A percentile compares a stretch with the other conserved stretches of the same genome.
phyloP scores from a whole-genome alignment of 1,140 invertebrate genomes.

The Drosophila pallidifrons region DNA sequence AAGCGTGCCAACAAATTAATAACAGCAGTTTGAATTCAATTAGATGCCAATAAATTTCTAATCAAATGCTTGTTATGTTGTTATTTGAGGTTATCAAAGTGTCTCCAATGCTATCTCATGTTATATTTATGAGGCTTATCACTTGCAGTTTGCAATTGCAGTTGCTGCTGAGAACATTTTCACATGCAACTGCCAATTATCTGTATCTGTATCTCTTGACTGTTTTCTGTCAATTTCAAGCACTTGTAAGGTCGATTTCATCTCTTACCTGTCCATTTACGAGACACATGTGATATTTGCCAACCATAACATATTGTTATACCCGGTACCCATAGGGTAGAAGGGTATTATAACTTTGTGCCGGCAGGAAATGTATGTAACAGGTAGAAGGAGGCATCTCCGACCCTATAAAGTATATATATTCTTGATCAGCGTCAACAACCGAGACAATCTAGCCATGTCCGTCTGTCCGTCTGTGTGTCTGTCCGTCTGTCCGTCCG shows the following conservation, averaged over 20 bases:
- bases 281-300: slow-evolving; percentile 57
- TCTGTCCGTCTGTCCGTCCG: no score
- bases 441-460: no score
- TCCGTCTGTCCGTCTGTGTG: no score
- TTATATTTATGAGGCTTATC: slow-evolving; percentile 6
- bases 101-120: background rate
- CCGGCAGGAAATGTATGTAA: no score
- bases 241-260: slow-evolving; percentile 41
- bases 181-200: slow-evolving; percentile 52
- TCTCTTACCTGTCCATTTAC: slow-evolving; percentile 15
- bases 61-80: slow-evolving; percentile 44
- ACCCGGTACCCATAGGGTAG: no score
- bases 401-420: no score
- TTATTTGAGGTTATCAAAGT: slow-evolving; percentile 16
- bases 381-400: no score
- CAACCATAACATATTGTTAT: slow-evolving; percentile 49
- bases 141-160: slow-evolving; percentile 2
- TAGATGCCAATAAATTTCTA: slow-evolving; percentile 77
- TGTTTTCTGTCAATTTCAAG: slow-evolving; percentile 60
- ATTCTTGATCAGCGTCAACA: no score
- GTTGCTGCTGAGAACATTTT: slow-evolving; percentile 8
- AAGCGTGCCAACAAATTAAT: slow-evolving; percentile 73
- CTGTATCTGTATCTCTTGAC: slow-evolving; percentile 31
- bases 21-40: slow-evolving; percentile 75
- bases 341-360: no score